Percentiles rank a stretch among this genome's conserved stretches.
Evolutionary conservation across 2,113 vertebrate species (phyloP).

Genomic region (Caracal caracal): DNA sequence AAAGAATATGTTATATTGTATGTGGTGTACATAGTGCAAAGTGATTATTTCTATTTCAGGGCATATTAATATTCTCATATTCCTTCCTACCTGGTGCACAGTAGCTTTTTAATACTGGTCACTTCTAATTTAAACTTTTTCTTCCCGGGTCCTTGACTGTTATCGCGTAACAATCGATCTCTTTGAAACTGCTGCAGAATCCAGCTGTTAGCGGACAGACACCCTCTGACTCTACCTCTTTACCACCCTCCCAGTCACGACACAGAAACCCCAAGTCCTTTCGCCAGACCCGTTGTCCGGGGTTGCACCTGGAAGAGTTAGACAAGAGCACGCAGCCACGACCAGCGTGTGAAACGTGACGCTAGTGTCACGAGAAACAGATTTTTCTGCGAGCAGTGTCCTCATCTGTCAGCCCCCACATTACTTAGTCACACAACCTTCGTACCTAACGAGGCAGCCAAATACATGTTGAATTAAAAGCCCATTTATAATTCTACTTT

Average conservation of each 20-base stretch:
- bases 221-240: slow-evolving; percentile 64
- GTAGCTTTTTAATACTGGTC: slow-evolving; percentile 75
- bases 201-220: slow-evolving; percentile 55
- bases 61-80: slow-evolving; percentile 47
- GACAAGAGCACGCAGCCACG: slow-evolving; percentile 51
- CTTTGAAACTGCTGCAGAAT: slow-evolving; percentile 75
- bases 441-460: slow-evolving; percentile 61
- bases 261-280: slow-evolving; percentile 42
- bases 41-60: slow-evolving; percentile 76
- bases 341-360: slow-evolving; percentile 66
- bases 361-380: slow-evolving; percentile 59
- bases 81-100: slow-evolving; percentile 70
- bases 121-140: slow-evolving; percentile 74
- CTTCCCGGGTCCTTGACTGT: slow-evolving; percentile 79
- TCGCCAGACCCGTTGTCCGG: slow-evolving; percentile 47
- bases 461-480: slow-evolving; percentile 72
- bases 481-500: slow-evolving; percentile 62
- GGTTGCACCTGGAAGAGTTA: slow-evolving; percentile 56
- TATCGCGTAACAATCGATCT: slow-evolving; percentile 75
- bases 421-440: slow-evolving; percentile 29
- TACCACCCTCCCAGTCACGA: slow-evolving; percentile 57
- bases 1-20: slow-evolving; percentile 78
- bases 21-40: slow-evolving; percentile 78
- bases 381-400: slow-evolving; percentile 61
- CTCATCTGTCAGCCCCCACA: slow-evolving; percentile 49